Base-by-base conservation (phyloP, 2,113 vertebrate genomes). In the Otus sunia region DNA sequence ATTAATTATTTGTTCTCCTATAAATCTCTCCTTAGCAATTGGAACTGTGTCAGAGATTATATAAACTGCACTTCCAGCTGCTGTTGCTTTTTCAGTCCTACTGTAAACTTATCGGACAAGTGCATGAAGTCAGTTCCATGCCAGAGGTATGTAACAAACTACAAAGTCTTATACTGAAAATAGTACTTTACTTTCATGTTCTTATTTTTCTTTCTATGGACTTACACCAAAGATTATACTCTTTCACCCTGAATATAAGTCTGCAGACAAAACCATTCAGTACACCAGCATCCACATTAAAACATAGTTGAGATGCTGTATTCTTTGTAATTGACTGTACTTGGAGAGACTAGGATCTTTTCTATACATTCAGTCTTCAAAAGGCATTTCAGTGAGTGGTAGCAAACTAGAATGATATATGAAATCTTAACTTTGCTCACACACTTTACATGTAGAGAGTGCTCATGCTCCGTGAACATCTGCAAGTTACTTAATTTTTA, bases 51-150 rank as follows among this genome's bases (percentile, higher is more conserved):
- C 99, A 99, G 98, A 98, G 99, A 56, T 98, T 99, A 80, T 99
- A 99, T 98, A 99, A 99, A 93, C 98, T 99, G 78, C 99, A 99
- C 92, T 99, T 99, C 96, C 99, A 99, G 98, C 98, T 99, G 91
- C 98, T 99, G 74, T 98, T 99, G 82, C 99, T 99, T 96, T 99
- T 99, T 98, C 99, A 99, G 95, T 99, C 99, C 86, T 99, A 99
- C 98, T 99, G 99, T 97, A 99, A 99, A 91, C 99, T 99, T 97
- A 99, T 99, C 37, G 99, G 99, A 95, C 99, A 99, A 97, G 99
- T 99, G 84, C 99, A 99, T 1, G 98, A 99, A 97, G 98, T 99
- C 97, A 99, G 99, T 98, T 99, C 99, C 64, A 99, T 99, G 97
- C 99, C 99, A 73, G 99, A 99, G 99, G 99, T 99, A 98, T 92